Percentiles rank a stretch among this genome's conserved stretches.
These are phyloP conservation scores for Acronicta aceris DNA, from an alignment of 2,888 invertebrate species.

Conservation along the genomic window DNA sequence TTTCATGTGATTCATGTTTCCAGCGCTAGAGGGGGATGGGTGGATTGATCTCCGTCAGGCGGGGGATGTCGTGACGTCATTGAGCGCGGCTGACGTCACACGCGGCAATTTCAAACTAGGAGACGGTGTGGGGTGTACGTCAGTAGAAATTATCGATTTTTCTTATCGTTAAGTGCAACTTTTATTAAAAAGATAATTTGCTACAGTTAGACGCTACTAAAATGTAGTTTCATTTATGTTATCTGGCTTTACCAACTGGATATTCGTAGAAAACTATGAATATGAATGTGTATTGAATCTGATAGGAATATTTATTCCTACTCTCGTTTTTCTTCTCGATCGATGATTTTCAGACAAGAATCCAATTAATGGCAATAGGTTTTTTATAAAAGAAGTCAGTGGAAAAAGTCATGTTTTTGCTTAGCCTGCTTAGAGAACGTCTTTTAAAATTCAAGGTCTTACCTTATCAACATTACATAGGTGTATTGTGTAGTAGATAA, in stretches of 20 bases:
- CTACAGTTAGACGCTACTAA: neutral
- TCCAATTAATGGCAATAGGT: slow-evolving; percentile 25
- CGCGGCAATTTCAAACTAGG: slow-evolving; percentile 87
- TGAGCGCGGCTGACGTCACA: slow-evolving; percentile 80
- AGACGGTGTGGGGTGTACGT: slow-evolving; percentile 74
- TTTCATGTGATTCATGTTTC: slow-evolving; percentile 71
- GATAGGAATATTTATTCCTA: slow-evolving; percentile 26
- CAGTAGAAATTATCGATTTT: slow-evolving; percentile 81
- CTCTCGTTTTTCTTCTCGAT: slow-evolving; percentile 14
- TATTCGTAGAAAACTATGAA: slow-evolving; percentile 19
- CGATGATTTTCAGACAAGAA: slow-evolving; percentile 15
- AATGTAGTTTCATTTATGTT: neutral
- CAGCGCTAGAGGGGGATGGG: slow-evolving; percentile 67
- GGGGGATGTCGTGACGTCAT: slow-evolving; percentile 77
- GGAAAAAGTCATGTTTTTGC: slow-evolving; percentile 27
- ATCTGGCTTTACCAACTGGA: neutral
- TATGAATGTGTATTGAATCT: slow-evolving; percentile 26
- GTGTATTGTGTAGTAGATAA: slow-evolving; percentile 38
- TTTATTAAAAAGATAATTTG: slow-evolving; percentile 26
- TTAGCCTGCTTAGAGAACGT: slow-evolving; percentile 18
- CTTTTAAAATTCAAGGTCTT: slow-evolving; percentile 44
- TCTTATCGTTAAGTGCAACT: slow-evolving; percentile 50
- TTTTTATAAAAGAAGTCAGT: slow-evolving; percentile 35
- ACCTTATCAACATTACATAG: slow-evolving; percentile 19
- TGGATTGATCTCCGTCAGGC: slow-evolving; percentile 61